Evolutionary conservation across 1,140 invertebrate genomes (phyloP).

Genomic region (Chionoecetes opilio): DNA sequence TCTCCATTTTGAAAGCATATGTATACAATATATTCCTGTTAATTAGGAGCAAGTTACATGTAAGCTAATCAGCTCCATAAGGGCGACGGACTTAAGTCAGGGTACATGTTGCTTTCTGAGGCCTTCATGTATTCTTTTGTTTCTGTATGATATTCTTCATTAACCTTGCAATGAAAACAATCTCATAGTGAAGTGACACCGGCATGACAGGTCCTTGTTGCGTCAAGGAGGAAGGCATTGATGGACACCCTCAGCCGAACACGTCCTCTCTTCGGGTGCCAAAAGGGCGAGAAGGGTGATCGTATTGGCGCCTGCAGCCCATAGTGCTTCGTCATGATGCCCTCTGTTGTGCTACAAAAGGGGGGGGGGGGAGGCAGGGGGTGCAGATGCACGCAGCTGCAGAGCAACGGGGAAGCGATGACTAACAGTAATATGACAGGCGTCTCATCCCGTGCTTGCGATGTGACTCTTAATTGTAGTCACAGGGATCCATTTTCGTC

Average conservation of each 20-base stretch:
- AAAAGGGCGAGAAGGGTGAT: background rate
- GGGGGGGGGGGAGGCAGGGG: background rate
- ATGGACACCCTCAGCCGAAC: background rate
- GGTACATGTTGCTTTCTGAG: background rate
- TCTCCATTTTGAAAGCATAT: too few species aligned
- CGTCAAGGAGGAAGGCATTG: constrained; percentile 1
- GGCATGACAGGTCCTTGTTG: background rate
- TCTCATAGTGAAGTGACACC: background rate
- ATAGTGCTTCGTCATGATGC: background rate
- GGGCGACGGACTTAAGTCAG: too few species aligned
- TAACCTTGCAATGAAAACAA: background rate
- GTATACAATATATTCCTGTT: too few species aligned
- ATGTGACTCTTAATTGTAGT: background rate
- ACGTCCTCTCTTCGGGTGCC: background rate
- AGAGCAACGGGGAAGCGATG: background rate
- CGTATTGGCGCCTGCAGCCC: background rate
- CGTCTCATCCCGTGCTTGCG: background rate
- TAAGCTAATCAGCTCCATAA: background rate
- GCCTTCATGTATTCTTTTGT: background rate
- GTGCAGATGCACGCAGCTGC: background rate
- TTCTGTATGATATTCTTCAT: background rate
- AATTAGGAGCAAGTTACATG: background rate
- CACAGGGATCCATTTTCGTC: too few species aligned
- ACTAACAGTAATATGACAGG: too few species aligned
- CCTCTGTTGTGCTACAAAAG: background rate